Conservation (phyloP, 2,888 invertebrate genomes). For the Nemurella pictetii region DNA sequence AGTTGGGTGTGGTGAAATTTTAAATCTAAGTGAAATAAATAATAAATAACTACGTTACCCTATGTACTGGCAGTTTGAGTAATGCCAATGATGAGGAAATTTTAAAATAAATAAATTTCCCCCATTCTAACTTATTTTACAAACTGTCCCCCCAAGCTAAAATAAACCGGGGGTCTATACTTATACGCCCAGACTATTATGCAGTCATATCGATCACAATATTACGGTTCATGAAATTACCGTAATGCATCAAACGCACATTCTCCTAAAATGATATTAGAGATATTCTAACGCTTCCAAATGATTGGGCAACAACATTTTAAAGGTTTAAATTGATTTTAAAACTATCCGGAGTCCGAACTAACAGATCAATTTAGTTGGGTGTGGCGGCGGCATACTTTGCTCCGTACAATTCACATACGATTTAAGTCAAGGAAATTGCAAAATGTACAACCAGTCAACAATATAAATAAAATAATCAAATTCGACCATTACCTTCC, state of each 20-base stretch:
- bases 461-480: neutral
- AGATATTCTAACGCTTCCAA: too few species aligned
- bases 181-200: neutral
- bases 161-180: neutral
- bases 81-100: neutral
- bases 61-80: too few species aligned
- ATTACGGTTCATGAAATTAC: neutral
- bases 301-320: too few species aligned
- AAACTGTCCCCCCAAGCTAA: too few species aligned
- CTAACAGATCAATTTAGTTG: neutral
- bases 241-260: too few species aligned
- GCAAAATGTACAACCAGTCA: neutral
- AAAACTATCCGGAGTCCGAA: neutral
- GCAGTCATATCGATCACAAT: slow-evolving; percentile 4
- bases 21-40: neutral
- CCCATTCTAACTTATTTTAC: too few species aligned
- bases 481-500: neutral
- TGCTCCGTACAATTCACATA: neutral
- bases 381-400: slow-evolving; percentile 5
- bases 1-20: neutral
- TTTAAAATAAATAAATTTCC: neutral
- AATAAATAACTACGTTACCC: too few species aligned
- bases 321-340: neutral
- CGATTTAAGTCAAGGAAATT: neutral
- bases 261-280: too few species aligned